Evolutionary conservation across 92 coral and sea anemone genomes (phyloP).

Genomic region (Zoanthus sansibaricus): DNA sequence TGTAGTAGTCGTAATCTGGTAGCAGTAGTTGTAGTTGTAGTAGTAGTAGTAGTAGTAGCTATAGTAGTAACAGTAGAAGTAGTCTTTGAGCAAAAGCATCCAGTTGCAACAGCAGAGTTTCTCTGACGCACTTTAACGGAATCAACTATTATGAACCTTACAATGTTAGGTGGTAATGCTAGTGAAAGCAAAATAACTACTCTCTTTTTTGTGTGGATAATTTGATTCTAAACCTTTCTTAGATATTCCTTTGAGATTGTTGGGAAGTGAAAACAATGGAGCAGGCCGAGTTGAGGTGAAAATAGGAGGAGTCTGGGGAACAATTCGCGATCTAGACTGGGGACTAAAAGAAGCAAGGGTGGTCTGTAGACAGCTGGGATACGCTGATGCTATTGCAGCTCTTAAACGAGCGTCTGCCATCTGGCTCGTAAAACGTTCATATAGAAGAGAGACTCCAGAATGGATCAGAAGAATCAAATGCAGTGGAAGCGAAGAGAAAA

Average conservation of each 20-base stretch:
- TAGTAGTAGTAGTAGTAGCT: too few species aligned
- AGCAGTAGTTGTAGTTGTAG: too few species aligned
- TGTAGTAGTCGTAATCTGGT: too few species aligned
- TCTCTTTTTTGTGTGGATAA: neutral
- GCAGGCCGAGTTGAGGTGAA: slow-evolving; percentile 38
- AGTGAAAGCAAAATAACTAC: neutral
- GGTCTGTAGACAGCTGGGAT: slow-evolving; percentile 16
- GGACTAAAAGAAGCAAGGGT: slow-evolving; percentile 25
- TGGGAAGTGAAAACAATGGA: slow-evolving; percentile 7
- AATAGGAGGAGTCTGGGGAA: slow-evolving; percentile 46
- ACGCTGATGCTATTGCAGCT: slow-evolving; percentile 12
- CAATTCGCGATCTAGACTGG: slow-evolving; percentile 4
- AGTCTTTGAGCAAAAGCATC: too few species aligned
- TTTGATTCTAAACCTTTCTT: neutral
- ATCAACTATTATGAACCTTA: too few species aligned
- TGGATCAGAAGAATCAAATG: slow-evolving; percentile 25
- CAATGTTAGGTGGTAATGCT: too few species aligned
- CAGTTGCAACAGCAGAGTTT: too few species aligned
- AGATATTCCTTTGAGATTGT: slow-evolving; percentile 13
- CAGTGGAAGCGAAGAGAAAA: slow-evolving; percentile 1
- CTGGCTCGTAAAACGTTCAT: slow-evolving; percentile 6
- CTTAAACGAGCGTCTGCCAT: slow-evolving; percentile 19
- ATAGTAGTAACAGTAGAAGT: too few species aligned
- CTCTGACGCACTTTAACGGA: too few species aligned
- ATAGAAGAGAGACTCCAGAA: slow-evolving; percentile 8